Evolutionary conservation across 2,797 vertebrate species (phyloP).

Genomic region (Balearica regulorum): DNA sequence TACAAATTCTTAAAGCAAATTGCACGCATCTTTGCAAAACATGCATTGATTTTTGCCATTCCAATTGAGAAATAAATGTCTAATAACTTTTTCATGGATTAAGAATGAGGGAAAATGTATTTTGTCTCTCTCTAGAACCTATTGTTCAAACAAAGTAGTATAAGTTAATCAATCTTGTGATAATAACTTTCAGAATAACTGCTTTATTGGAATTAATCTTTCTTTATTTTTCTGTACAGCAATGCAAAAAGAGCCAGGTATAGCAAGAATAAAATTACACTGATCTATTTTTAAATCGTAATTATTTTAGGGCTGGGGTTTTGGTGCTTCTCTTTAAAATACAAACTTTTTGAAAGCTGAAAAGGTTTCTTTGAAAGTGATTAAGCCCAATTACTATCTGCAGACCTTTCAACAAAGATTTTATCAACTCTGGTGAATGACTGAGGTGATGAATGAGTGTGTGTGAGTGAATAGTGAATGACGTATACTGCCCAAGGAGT

Average conservation of each 20-base stretch:
- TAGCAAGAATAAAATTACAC: neutral
- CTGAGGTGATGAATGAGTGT: neutral
- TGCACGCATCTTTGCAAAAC: neutral
- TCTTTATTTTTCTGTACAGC: neutral
- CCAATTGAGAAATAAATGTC: slow-evolving; percentile 28
- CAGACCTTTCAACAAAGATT: neutral
- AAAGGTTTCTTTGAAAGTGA: neutral
- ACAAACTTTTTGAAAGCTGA: neutral
- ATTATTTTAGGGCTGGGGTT: neutral
- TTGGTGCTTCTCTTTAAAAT: neutral
- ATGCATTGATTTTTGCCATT: neutral
- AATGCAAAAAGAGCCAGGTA: neutral
- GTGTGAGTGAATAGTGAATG: rapidly evolving
- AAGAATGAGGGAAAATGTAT: neutral
- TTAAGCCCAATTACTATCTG: neutral
- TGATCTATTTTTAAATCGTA: neutral
- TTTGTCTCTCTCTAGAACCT: slow-evolving; percentile 10
- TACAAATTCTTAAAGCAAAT: slow-evolving; percentile 15
- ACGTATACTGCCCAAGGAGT: rapidly evolving
- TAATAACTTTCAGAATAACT: slow-evolving; percentile 7
- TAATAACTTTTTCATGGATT: slow-evolving; percentile 36
- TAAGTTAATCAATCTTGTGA: slow-evolving; percentile 46
- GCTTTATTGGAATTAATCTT: neutral
- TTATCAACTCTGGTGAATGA: neutral
- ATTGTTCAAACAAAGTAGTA: slow-evolving; percentile 27